These are phyloP conservation scores for Tapirus indicus DNA, from an alignment of 2,797 vertebrate genomes.

Conservation along the genomic window DNA sequence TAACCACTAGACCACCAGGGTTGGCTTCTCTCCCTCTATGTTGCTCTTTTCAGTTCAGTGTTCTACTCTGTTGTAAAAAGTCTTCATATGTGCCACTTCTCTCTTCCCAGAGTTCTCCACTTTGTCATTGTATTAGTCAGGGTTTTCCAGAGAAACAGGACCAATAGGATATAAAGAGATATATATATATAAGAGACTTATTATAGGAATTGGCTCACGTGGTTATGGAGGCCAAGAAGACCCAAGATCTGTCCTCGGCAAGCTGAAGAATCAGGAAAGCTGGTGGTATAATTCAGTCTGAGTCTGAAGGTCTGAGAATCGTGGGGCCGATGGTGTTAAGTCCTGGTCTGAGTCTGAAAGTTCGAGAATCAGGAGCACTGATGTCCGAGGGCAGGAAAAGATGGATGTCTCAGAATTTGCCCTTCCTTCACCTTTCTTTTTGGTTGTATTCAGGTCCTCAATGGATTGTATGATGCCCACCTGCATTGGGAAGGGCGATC, in stretches of 20 bases:
- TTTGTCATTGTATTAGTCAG: background rate
- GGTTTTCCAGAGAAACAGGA: background rate
- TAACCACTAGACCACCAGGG: too few species aligned
- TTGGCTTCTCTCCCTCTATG: background rate
- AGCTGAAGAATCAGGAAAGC: background rate
- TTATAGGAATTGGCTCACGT: background rate
- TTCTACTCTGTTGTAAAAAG: background rate
- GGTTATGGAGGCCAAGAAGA: background rate
- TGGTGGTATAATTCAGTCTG: background rate
- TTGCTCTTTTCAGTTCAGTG: background rate
- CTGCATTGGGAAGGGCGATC: accelerated
- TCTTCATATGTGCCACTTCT: background rate
- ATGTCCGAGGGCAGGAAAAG: background rate
- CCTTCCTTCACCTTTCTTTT: background rate
- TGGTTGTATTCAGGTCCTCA: background rate
- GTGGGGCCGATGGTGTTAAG: background rate
- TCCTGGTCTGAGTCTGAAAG: background rate
- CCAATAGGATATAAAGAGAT: background rate
- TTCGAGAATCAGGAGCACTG: background rate
- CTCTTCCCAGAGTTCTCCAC: background rate
- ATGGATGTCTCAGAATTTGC: background rate
- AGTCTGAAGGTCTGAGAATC: background rate
- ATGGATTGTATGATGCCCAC: background rate
- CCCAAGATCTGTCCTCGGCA: accelerated
- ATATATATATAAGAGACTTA: background rate